These are phyloP conservation scores for Lepus timidus DNA, from an alignment of 2,113 vertebrate species.

Conservation along the genomic window DNA sequence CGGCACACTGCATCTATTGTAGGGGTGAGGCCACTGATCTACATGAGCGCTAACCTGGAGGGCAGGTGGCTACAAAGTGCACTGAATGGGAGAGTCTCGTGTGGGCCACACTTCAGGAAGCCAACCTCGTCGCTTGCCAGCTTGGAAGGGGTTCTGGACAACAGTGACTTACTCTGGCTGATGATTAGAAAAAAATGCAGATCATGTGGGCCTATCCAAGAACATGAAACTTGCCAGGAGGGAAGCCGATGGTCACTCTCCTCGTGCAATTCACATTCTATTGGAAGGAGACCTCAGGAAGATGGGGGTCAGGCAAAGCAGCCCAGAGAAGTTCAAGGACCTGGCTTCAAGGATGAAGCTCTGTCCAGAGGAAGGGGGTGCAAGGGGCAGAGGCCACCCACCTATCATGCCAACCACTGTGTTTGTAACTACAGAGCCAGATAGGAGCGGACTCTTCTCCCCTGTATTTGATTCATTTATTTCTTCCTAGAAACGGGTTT, in stretches of 20 bases:
- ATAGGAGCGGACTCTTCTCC: background rate
- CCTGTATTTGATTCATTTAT: background rate
- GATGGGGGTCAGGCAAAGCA: background rate
- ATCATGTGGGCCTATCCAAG: background rate
- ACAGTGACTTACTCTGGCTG: background rate
- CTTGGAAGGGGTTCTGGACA: background rate
- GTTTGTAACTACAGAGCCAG: background rate
- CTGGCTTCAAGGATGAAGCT: background rate
- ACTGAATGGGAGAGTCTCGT: rapidly evolving
- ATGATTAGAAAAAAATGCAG: background rate
- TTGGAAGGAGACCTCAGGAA: background rate
- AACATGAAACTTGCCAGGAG: background rate
- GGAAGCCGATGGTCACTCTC: no score
- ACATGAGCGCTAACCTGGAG: background rate
- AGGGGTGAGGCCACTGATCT: background rate
- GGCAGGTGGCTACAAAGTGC: background rate
- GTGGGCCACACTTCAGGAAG: background rate
- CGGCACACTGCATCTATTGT: rapidly evolving
- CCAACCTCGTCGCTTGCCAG: no score
- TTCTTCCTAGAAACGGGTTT: background rate
- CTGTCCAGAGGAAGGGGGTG: background rate
- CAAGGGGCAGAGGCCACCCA: rapidly evolving
- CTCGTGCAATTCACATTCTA: no score
- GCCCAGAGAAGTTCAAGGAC: rapidly evolving
- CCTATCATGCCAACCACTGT: rapidly evolving